Evolutionary conservation across 2,888 invertebrate genomes (phyloP).

Genomic region (Epirrita christyi): DNA sequence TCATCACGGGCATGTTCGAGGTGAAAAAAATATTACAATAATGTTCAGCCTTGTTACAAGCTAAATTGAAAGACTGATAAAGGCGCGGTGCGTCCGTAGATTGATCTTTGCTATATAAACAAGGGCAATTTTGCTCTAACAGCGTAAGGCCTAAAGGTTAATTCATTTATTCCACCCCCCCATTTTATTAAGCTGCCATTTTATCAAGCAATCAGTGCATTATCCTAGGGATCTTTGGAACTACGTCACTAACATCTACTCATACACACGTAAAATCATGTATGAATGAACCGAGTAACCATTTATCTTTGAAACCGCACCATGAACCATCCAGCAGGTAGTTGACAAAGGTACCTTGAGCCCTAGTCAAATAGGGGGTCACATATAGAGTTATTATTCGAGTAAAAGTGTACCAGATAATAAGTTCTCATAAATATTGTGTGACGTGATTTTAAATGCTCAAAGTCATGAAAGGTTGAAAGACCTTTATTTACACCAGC

Average conservation of each 20-base stretch:
- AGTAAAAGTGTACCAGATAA: too few relatives aligned
- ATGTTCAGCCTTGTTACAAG: background rate
- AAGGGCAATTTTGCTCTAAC: slow-evolving; percentile 27
- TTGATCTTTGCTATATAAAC: slow-evolving; percentile 31
- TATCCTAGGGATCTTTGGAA: slow-evolving; percentile 17
- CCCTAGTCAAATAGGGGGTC: too few relatives aligned
- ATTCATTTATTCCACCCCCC: slow-evolving; percentile 11
- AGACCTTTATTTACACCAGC: background rate
- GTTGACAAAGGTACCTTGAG: too few relatives aligned
- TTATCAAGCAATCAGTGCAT: slow-evolving; percentile 29
- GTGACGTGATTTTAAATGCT: background rate
- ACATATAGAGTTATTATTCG: too few relatives aligned
- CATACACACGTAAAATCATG: too few relatives aligned
- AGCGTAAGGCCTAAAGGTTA: slow-evolving; percentile 12
- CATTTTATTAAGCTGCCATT: slow-evolving; percentile 11
- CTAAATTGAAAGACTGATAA: background rate
- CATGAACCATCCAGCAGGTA: too few relatives aligned
- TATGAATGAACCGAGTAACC: too few relatives aligned
- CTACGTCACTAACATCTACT: background rate
- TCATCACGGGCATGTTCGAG: too few relatives aligned
- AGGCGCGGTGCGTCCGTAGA: slow-evolving; percentile 5
- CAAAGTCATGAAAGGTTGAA: background rate
- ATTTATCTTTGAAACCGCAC: too few relatives aligned
- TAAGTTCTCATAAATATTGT: background rate
- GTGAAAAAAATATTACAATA: too few relatives aligned